A percentile compares a stretch with the other conserved stretches of the same genome.
Conservation (phyloP, 2,888 invertebrate genomes). For the Micoletzkya japonica region DNA sequence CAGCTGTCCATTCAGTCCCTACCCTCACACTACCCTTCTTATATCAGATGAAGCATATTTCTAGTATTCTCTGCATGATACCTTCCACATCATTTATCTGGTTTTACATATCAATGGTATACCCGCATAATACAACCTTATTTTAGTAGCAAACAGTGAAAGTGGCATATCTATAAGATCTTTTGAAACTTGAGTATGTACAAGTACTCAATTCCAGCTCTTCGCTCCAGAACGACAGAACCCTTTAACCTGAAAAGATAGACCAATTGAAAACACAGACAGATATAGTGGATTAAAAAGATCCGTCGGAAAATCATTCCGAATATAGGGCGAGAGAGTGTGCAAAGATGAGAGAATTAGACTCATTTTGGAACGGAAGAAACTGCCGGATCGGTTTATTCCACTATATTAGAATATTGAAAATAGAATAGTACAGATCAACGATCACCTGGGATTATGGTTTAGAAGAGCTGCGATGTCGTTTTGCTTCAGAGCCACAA, state of each 20-base stretch:
- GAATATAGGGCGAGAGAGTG: not conserved
- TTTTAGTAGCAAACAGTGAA: no score
- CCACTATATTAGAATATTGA: not conserved
- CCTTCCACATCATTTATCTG: no score
- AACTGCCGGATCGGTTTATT: no score
- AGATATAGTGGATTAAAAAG: not conserved
- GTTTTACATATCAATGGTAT: no score
- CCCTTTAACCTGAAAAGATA: slow-evolving; percentile 68
- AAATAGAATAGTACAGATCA: slow-evolving; percentile 31
- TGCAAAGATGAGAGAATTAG: no score
- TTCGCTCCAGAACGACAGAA: slow-evolving; percentile 74
- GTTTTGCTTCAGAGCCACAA: slow-evolving; percentile 87
- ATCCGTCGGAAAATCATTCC: not conserved
- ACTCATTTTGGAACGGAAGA: not conserved
- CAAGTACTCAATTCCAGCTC: slow-evolving; percentile 84
- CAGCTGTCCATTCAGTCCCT: no score
- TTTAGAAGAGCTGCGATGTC: slow-evolving; percentile 69
- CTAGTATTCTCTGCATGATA: no score
- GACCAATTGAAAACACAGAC: not conserved
- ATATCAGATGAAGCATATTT: no score
- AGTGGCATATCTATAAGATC: not conserved
- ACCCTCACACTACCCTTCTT: no score
- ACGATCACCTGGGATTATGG: slow-evolving; percentile 34
- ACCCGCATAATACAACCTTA: no score
- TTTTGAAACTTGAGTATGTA: slow-evolving; percentile 76